Evolutionary conservation across 2,113 vertebrate genomes (phyloP), one percentile per base, ranked within the genome.

Genomic region (Amphiprion percula): DNA sequence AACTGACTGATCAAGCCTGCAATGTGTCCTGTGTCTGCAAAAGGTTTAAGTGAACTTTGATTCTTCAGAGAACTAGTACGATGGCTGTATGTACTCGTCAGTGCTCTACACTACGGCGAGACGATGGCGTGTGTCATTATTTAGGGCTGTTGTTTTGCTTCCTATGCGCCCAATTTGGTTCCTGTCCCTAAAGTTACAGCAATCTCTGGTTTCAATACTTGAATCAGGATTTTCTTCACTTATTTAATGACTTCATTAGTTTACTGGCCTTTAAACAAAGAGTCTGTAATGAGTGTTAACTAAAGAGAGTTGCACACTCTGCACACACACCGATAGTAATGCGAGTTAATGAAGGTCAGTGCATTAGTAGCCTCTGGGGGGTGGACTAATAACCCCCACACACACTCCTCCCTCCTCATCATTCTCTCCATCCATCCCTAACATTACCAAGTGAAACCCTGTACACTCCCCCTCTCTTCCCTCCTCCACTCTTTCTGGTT

Each of bases 211-310:
- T 84, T 69, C 84, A 77, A 75, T 82, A 67, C 77, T 85, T 76
- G 91, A 96, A 94, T 94, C 90, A 93, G 95, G 94, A 94, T 87
- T 91, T 91, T 95, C 94, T 95, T 92, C 93, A 83, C 79, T 88
- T 95, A 96, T 96, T 97, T 97, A 97, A 98, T 97, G 96, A 97
- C 95, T 97, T 97, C 96, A 96, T 98, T 97, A 97, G 88, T 96
- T 97, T 96, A 94, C 95, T 96, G 96, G 94, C 94, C 95, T 96
- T 95, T 95, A 94, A 96, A 96, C 94, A 95, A 96, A 95, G 96
- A 87, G 94, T 95, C 94, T 41, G 84, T 91, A 93, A 92, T 92
- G 91, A 91, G 90, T 91, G 88, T 90, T 92, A 93, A 90, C 90
- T 90, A 87, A 89, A 85, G 77, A 79, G 83, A 80, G 80, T 68